Base-by-base conservation (phyloP, 2,113 vertebrate species). In the Coryphaenoides rupestris region DNA sequence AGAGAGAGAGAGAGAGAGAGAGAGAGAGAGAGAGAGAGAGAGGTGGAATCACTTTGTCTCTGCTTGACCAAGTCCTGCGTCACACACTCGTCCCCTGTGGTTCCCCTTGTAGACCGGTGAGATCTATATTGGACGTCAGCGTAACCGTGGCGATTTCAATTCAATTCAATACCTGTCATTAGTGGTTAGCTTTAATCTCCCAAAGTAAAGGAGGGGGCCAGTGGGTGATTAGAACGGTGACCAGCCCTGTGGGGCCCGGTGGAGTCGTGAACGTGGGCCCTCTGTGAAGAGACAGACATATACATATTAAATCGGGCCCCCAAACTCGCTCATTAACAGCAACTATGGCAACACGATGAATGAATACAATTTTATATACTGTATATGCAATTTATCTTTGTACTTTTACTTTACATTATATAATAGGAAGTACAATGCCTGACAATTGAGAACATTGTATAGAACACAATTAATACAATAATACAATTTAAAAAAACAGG, bases 141-240 rank as follows among this genome's bases (percentile, higher is more conserved):
- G 75, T 68, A 76, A 70, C 69, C 46, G 69, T 5, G 19, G 63
- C 55, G 74, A 83, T n/a, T n/a, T n/a, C n/a, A n/a, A n/a, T n/a
- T n/a, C n/a, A n/a, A n/a, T n/a, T n/a, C n/a, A n/a, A n/a, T n/a
- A n/a, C 80, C 78, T 84, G 68, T 85, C 69, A 83, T 89, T 87
- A 85, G 84, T 81, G 86, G 88, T 73, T 56, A 68, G 69, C 69
- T 75, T 81, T 72, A 79, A 76, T 85, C 80, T 80, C 60, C 33
- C 49, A 78, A 86, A 86, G 86, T 75, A 79, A 59, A 84, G 75
- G 76, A 84, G 75, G 76, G 62, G 33, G 12, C 24, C 65, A 65
- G 69, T 85, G 62, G 79, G 71, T 85, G 64, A 81, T 86, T 81
- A 79, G 80, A 80, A 74, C 59, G 2, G 73, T 65, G 65, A 79